Percentiles rank a stretch among this genome's conserved stretches.
Conservation (phyloP, 2,888 invertebrate genomes). For the Noctua fimbriata region DNA sequence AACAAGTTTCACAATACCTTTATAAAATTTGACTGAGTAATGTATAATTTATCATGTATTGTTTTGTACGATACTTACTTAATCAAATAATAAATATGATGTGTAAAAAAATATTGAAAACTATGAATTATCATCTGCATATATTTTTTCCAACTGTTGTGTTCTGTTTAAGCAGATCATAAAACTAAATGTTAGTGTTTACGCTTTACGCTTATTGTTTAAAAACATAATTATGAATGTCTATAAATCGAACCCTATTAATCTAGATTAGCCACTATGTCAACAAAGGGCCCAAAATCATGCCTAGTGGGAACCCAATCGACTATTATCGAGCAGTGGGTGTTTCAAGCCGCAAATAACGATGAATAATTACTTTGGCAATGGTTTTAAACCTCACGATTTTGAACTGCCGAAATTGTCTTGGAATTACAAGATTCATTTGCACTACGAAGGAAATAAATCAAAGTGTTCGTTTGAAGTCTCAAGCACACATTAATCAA, state of each 20-base stretch:
- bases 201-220: neutral
- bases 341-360: conserved; percentile 1
- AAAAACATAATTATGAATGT: neutral
- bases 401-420: neutral
- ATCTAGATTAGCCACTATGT: neutral
- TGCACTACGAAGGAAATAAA: conserved; percentile 28
- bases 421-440: conserved; percentile 3
- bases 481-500: conserved; percentile 34
- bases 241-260: too few relatives aligned
- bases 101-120: neutral
- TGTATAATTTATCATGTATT: too few relatives aligned
- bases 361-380: conserved; percentile 20
- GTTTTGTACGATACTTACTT: too few relatives aligned
- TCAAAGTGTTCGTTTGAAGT: conserved; percentile 20
- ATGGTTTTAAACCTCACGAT: conserved; percentile 5
- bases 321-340: neutral
- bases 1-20: too few relatives aligned
- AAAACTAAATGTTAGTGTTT: neutral
- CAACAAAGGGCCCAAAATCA: conserved; percentile 8
- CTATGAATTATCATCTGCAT: neutral
- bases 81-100: too few relatives aligned
- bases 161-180: neutral
- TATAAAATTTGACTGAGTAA: too few relatives aligned
- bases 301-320: neutral
- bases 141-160: neutral